Evolutionary conservation across 2,797 vertebrate genomes (phyloP).

Genomic region (Hippoglossus hippoglossus): DNA sequence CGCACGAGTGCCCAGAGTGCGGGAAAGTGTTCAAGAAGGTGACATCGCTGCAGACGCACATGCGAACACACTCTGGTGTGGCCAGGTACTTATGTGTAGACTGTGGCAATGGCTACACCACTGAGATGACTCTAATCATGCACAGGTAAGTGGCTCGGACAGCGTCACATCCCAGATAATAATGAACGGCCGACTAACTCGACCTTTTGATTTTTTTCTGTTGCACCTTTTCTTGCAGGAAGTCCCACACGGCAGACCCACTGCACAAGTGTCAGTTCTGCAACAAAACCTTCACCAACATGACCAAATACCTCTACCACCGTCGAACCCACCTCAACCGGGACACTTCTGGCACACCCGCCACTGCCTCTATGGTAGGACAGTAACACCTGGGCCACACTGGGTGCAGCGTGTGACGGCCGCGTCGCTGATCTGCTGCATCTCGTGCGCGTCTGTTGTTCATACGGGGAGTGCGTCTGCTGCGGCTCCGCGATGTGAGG

Average conservation of each 20-base stretch:
- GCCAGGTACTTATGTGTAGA: constrained; percentile 92
- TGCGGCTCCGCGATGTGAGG: too few species aligned
- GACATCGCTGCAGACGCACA: constrained; percentile 90
- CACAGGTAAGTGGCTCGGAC: constrained; percentile 81
- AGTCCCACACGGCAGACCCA: constrained; percentile 90
- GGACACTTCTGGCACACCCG: constrained; percentile 43
- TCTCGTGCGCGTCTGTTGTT: too few species aligned
- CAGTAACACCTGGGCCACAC: not conserved
- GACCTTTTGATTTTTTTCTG: not conserved
- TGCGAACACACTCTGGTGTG: constrained; percentile 90
- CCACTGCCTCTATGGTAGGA: constrained; percentile 69
- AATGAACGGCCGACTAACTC: not conserved
- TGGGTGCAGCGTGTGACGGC: too few species aligned
- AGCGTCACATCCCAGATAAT: not conserved
- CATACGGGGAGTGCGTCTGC: too few species aligned
- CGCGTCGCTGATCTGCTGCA: too few species aligned
- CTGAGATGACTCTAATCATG: constrained; percentile 91
- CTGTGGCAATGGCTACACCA: constrained; percentile 92
- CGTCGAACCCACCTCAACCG: constrained; percentile 85
- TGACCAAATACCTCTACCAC: constrained; percentile 96
- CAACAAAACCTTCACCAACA: constrained; percentile 93
- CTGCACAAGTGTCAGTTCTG: constrained; percentile 92
- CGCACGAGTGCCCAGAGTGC: constrained; percentile 89
- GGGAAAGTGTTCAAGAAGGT: constrained; percentile 93
- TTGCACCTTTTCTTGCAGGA: constrained; percentile 70